These are phyloP conservation scores for Melanotaenia pygmaea DNA, from an alignment of 2,797 vertebrate genomes.

Conservation along the genomic window DNA sequence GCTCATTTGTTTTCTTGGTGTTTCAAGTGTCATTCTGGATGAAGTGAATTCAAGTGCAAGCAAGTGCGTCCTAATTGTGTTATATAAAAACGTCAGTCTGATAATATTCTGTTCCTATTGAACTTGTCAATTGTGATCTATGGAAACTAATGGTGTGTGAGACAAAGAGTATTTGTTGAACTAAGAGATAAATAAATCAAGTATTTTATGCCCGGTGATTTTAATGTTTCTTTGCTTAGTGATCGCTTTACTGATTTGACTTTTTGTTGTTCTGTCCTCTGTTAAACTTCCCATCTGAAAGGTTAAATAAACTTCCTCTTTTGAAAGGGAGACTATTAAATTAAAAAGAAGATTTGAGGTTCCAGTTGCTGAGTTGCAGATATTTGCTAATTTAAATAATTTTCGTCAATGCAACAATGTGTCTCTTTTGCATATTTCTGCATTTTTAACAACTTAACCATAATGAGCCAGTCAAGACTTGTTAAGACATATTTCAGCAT, in stretches of 20 bases:
- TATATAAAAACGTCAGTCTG: conserved; percentile 65
- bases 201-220: conserved; percentile 80
- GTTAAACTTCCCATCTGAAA: conserved; percentile 7
- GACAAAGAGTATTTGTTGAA: conserved; percentile 76
- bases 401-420: no score
- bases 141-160: conserved; percentile 78
- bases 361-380: no score
- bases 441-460: neutral
- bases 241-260: neutral
- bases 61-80: conserved; percentile 76
- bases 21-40: conserved; percentile 78
- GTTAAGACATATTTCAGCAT: neutral
- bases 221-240: conserved; percentile 53
- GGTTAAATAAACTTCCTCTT: neutral
- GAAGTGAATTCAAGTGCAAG: conserved; percentile 77
- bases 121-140: conserved; percentile 78
- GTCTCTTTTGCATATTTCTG: neutral
- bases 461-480: neutral
- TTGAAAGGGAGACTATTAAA: neutral
- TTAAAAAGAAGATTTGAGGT: neutral
- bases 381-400: neutral
- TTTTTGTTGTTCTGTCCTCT: neutral
- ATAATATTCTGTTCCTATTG: conserved; percentile 73
- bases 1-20: conserved; percentile 70
- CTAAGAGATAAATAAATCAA: conserved; percentile 80